Evolutionary conservation across 1,140 invertebrate genomes (phyloP), one percentile per base, ranked within the genome.

Genomic region (Mya arenaria): DNA sequence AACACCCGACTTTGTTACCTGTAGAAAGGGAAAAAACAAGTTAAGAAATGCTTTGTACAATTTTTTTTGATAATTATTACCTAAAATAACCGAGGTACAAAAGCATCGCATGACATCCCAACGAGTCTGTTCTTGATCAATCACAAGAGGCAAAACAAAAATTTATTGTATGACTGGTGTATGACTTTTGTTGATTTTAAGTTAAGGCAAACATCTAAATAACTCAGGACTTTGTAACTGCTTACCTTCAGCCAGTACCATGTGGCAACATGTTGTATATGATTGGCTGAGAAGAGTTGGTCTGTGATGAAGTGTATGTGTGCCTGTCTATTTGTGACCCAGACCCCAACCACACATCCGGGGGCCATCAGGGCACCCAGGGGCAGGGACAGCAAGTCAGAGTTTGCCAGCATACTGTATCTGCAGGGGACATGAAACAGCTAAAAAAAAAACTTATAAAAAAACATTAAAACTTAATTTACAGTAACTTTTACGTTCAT

Each of bases 211-310:
- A 48, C 10, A n/a, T 48, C 44, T 48, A 48, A 48, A 48, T 48
- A 13, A 48, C 10, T 48, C n/a, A 48, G 15, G 3, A 3, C 25
- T 68, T 19, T 39, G 19, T 8, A 37, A n/a, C 36, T 23, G 41
- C 63, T 91, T 92, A 96, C 96, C 93, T 99, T 99, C 34, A 98
- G 88, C 98, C 97, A 99, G 88, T 95, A 96, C 95, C 97, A 97
- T 82, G 95, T 96, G 8, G 95, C 94, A 62, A 95, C 82, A 89
- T 95, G 95, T 36, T 93, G 91, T 0, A 98, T 91, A 13, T 94
- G 94, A 97, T 97, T 98, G 23, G 92, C 88, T 0, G 95, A 95
- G 90, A 98, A 96, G 69, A 97, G 94, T 13, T 95, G 87, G 25
- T 96, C 91, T 89, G 95, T 94, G n/a, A 97, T 93, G 84, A 94